Percentiles rank a stretch among this genome's conserved stretches.
Evolutionary conservation across 2,113 vertebrate species (phyloP).

Genomic region (Vulpes vulpes): DNA sequence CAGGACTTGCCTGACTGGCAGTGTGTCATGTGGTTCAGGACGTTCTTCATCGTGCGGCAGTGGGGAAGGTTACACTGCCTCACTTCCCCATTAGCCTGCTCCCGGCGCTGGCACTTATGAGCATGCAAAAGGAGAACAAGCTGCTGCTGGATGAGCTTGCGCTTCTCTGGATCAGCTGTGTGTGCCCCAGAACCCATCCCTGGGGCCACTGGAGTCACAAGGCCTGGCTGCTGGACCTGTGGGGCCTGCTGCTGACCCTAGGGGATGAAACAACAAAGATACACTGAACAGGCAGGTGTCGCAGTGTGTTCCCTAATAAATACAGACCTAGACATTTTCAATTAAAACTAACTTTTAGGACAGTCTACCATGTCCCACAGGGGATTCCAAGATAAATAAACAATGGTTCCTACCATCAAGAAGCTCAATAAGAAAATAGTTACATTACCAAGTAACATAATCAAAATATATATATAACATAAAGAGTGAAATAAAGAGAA

Average conservation of each 20-base stretch:
- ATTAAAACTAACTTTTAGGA: conserved; percentile 1
- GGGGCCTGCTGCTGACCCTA: conserved; percentile 89
- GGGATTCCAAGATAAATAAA: conserved; percentile 10
- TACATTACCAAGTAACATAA: neutral
- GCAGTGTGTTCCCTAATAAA: neutral
- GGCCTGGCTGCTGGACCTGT: conserved; percentile 89
- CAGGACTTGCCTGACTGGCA: conserved; percentile 99
- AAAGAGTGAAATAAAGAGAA: neutral
- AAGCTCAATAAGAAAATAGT: conserved; percentile 41
- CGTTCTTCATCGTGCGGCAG: conserved; percentile 99
- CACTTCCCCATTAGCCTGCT: conserved; percentile 98
- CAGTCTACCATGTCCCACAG: neutral
- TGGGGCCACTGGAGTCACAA: conserved; percentile 91
- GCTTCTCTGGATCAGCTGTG: conserved; percentile 97
- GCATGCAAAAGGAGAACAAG: conserved; percentile 97
- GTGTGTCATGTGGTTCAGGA: conserved; percentile 99
- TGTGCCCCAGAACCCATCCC: conserved; percentile 94
- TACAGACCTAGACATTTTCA: neutral
- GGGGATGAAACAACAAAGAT: neutral
- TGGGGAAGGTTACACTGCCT: conserved; percentile 98
- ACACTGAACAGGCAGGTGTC: neutral
- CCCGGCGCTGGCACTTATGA: conserved; percentile 98
- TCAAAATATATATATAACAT: neutral
- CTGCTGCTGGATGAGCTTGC: conserved; percentile 99
- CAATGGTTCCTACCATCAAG: neutral